Conservation (phyloP, 2,113 vertebrate genomes). For the Upupa epops region DNA sequence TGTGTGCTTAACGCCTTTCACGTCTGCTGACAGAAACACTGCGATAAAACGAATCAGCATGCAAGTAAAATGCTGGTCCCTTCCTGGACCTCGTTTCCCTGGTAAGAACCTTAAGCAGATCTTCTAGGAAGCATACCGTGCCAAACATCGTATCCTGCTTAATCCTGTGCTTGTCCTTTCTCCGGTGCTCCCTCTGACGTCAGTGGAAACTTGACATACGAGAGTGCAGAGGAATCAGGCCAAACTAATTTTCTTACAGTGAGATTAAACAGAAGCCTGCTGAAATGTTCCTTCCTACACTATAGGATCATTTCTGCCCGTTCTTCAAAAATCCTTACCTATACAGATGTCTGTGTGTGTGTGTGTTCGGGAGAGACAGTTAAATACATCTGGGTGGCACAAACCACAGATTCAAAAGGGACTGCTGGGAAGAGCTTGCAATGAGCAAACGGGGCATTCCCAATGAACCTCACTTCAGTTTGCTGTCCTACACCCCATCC, state of each 20-base stretch:
- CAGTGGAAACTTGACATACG: slow-evolving; percentile 6
- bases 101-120: not conserved
- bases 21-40: not conserved
- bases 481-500: not conserved
- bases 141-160: not conserved
- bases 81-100: not conserved
- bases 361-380: not conserved
- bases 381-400: not conserved
- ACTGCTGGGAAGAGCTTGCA: not conserved
- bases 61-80: not conserved
- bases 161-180: not conserved
- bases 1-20: not conserved
- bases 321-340: not conserved
- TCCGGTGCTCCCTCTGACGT: not conserved
- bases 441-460: not conserved
- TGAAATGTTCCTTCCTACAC: not conserved
- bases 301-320: not conserved
- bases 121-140: not conserved
- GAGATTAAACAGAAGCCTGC: not conserved
- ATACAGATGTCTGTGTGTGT: not conserved
- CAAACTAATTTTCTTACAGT: not conserved
- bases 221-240: not conserved
- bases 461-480: not conserved
- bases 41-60: not conserved
- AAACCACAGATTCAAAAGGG: not conserved